phyloP scores from a whole-genome alignment of 1,140 invertebrate genomes.

The Drosophila santomea region DNA sequence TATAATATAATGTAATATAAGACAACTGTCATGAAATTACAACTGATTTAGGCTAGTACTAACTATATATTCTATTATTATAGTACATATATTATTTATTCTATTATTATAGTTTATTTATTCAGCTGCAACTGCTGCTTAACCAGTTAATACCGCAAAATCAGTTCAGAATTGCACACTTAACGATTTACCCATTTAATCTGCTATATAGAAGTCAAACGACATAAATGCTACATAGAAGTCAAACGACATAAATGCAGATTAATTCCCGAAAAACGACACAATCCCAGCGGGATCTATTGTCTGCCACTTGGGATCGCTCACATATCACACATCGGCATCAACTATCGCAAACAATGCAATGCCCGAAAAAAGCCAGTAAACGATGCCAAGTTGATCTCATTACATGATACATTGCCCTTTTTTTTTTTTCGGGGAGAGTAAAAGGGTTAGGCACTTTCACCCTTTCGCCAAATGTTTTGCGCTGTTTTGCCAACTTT shows the following conservation, averaged over 20 bases:
- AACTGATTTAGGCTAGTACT: neutral
- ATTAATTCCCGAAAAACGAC: conserved; percentile 19
- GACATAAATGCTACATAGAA: conserved; percentile 11
- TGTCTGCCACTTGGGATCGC: conserved; percentile 24
- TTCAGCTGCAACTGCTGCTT: neutral
- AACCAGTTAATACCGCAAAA: neutral
- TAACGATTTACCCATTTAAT: neutral
- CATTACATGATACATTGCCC: conserved; percentile 30
- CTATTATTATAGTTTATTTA: neutral
- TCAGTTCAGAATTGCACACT: neutral
- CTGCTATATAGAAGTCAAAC: conserved; percentile 6
- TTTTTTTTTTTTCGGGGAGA: too few relatives aligned
- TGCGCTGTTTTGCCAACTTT: conserved; percentile 41
- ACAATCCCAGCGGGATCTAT: conserved; percentile 26
- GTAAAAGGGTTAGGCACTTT: conserved; percentile 36
- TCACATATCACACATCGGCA: conserved; percentile 9
- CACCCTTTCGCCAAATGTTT: conserved; percentile 28
- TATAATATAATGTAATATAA: neutral
- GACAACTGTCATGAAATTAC: neutral
- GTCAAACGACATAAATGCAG: conserved; percentile 14
- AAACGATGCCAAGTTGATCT: conserved; percentile 50
- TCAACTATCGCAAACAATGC: conserved; percentile 19
- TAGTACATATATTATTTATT: too few relatives aligned
- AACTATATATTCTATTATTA: too few relatives aligned
- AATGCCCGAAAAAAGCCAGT: conserved; percentile 4